These are phyloP conservation scores for Dipodomys stephensi DNA, from an alignment of 2,113 vertebrate genomes.

Conservation along the genomic window DNA sequence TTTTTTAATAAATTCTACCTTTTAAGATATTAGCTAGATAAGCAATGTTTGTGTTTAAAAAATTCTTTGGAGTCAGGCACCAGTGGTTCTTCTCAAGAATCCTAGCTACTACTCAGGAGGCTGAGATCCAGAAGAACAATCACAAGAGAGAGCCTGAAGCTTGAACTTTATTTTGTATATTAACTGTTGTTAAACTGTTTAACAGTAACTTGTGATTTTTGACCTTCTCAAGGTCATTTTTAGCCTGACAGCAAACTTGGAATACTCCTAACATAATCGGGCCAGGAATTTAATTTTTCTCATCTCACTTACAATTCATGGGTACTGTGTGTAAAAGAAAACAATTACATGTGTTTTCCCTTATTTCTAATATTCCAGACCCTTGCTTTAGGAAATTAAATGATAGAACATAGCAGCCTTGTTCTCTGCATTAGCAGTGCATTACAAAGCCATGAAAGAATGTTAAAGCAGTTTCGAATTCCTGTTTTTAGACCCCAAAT, in stretches of 20 bases:
- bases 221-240: conserved; percentile 37
- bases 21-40: background rate
- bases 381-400: conserved; percentile 11
- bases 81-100: background rate
- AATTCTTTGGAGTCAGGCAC: background rate
- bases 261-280: background rate
- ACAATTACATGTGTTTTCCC: background rate
- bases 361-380: background rate
- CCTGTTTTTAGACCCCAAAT: conserved; percentile 66
- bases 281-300: background rate
- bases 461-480: conserved; percentile 65
- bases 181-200: background rate
- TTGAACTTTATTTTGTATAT: too few relatives aligned
- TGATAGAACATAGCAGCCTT: conserved; percentile 46
- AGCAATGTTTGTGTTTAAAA: background rate
- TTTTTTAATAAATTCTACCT: conserved; percentile 24
- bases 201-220: background rate
- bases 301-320: background rate
- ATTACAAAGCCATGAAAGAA: conserved; percentile 67
- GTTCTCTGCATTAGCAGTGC: conserved; percentile 56
- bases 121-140: background rate
- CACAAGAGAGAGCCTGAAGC: background rate
- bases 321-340: background rate
- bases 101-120: too few relatives aligned
- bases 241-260: background rate